Evolutionary conservation across 2,113 vertebrate genomes (phyloP).

Genomic region (Noturus placidus): DNA sequence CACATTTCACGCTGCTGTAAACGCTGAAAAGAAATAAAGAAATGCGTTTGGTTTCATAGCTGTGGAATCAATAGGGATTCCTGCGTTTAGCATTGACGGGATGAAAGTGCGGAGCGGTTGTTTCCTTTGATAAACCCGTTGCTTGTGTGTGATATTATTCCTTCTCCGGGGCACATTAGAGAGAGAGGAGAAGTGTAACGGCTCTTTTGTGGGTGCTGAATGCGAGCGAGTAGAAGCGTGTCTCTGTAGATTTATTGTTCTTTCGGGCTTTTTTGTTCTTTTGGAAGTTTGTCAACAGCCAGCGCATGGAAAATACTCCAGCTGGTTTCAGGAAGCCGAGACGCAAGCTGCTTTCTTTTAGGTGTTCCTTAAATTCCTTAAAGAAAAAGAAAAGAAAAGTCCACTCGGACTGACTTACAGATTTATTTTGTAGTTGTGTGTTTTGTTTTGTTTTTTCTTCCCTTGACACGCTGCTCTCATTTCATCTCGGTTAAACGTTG

Average conservation of each 20-base stretch:
- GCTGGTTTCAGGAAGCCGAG: slow-evolving; percentile 40
- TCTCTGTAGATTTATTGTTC: slow-evolving; percentile 51
- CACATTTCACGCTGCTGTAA: slow-evolving; percentile 40
- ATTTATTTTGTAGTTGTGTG: neutral
- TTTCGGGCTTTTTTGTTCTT: slow-evolving; percentile 51
- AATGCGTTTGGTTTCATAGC: slow-evolving; percentile 26
- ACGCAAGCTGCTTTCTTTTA: neutral
- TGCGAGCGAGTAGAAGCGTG: slow-evolving; percentile 27
- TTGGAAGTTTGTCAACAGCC: slow-evolving; percentile 53
- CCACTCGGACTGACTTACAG: neutral
- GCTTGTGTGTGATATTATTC: neutral
- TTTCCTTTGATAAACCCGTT: slow-evolving; percentile 43
- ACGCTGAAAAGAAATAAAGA: slow-evolving; percentile 16
- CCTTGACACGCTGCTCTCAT: neutral
- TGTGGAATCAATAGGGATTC: slow-evolving; percentile 32
- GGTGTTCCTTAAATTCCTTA: neutral
- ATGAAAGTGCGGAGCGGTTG: slow-evolving; percentile 39
- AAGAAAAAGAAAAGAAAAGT: neutral
- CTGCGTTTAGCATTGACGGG: slow-evolving; percentile 37
- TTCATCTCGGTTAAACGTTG: neutral
- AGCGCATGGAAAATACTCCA: slow-evolving; percentile 50
- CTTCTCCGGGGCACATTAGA: slow-evolving; percentile 22
- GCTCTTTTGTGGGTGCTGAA: slow-evolving; percentile 46
- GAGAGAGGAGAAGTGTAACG: slow-evolving; percentile 33
- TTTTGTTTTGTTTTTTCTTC: neutral